Base-by-base conservation (phyloP, 1,140 invertebrate species). In the Drosophila prosaltans region DNA sequence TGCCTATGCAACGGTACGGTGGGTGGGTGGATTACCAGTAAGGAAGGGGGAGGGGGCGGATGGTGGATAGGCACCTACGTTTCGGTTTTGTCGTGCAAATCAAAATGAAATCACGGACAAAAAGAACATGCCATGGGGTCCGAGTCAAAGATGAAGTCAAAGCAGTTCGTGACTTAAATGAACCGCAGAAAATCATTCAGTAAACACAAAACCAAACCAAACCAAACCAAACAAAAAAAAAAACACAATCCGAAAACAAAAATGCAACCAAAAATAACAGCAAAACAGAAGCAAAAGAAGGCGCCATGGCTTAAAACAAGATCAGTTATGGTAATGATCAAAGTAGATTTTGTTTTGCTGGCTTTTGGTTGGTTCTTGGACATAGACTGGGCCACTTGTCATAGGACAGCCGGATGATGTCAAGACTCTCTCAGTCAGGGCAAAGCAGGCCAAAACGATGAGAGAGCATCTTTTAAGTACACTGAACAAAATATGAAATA, bases 291-390 rank as follows among this genome's bases (percentile, higher is more conserved):
- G 67, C 59, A 45, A 65, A 65, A 43, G 67, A 61, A 72, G 71
- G 79, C 84, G 82, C 81, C 79, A 85, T 58, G 72, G 68, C 82
- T 16, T 16, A 71, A 82, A 86, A 86, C 84, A 89, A 86, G 84
- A 86, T 89, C 83, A 89, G 84, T 86, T 89, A 86, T 86, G 83
- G 83, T 83, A 89, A 84, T 84, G 81, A 84, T 83, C 80, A 83
- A 80, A 76, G 65, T 69, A 72, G 75, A 83, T 83, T 82, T 82
- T 79, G 61, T 62, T 63, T 81, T 69, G 16, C 16, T 71, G 69
- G 79, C 71, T 81, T 82, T 74, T 65, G 61, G 74, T 71, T 24
- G 59, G 60, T 30, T 32, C 36, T 62, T 9, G 41, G 67, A 77
- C 55, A 57, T 65, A 57, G 54, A 61, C 67, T 66, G 63, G 67